A percentile compares a stretch with the other conserved stretches of the same genome.
These are phyloP conservation scores for Microcebus griseorufus DNA, from an alignment of 2,113 vertebrate genomes.

Conservation along the genomic window DNA sequence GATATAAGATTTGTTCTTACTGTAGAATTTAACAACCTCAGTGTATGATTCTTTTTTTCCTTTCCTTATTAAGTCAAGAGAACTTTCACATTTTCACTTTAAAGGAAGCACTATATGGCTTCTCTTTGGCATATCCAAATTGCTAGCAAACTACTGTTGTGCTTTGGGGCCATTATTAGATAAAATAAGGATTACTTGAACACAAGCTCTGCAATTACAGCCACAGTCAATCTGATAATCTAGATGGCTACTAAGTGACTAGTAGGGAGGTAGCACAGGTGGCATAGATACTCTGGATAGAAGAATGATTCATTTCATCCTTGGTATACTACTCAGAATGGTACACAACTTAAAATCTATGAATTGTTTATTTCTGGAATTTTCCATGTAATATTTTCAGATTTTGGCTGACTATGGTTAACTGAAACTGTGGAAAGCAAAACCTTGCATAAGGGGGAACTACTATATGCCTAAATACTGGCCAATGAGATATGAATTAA, in stretches of 20 bases:
- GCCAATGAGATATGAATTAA: background rate
- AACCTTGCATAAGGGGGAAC: background rate
- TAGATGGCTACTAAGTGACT: background rate
- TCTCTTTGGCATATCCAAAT: background rate
- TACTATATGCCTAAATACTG: background rate
- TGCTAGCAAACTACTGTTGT: background rate
- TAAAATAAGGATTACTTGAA: background rate
- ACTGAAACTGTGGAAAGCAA: background rate
- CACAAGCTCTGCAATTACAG: background rate
- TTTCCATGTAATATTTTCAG: background rate
- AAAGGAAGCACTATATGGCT: background rate
- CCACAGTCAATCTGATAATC: background rate
- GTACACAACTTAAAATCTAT: background rate
- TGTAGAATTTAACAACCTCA: background rate
- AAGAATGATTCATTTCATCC: background rate
- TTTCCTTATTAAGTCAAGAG: background rate
- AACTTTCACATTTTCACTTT: background rate
- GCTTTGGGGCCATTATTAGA: background rate
- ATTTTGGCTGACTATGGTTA: background rate
- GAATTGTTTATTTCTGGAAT: background rate
- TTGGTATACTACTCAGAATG: background rate
- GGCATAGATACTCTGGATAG: background rate
- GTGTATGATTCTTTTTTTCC: background rate
- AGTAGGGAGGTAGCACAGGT: background rate
- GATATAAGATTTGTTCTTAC: background rate